Evolutionary conservation across 2,797 vertebrate species (phyloP), one percentile per base, ranked within the genome.

Genomic region (Syngnathus rostellatus): DNA sequence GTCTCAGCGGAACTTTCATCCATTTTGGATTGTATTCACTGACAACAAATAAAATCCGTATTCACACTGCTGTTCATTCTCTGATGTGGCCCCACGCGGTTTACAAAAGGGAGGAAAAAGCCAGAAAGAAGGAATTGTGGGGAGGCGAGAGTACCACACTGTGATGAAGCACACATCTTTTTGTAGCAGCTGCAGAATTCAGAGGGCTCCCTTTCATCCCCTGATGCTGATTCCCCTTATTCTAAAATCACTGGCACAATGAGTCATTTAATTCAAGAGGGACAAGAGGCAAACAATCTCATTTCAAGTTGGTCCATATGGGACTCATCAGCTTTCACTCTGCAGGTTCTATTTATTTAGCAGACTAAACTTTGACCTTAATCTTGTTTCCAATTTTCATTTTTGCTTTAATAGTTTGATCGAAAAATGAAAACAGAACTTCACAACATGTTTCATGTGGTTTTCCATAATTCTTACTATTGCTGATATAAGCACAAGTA

Each of bases 271-370:
- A 72, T 81, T 81, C 78, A 75, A 46, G 67, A 79, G 68, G 57
- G 71, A 65, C 37, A 75, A 43, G 70, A 80, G 64, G 73, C 66
- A 80, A 69, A 80, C 82, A 75, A 72, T 71, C 69, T 83, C 83
- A 86, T 86, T 80, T 85, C 5, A 45, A 62, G 41, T 67, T 50
- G 67, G 66, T 72, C 64, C 72, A 68, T 67, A 51, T 55, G 80
- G 78, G 83, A 85, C 77, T 79, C 55, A 62, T 76, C 61, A 73
- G 66, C 66, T 71, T 64, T 86, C 79, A 76, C 72, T 77, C 68
- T 72, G 78, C 76, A 73, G 74, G 67, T 64, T 64, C 83, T 84
- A 84, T 87, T 87, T 87, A 85, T 81, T 71, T 67, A 54, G 50
- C n/a, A 68, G 73, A 80, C 79, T 68, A 73, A 80, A 77, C 72